phyloP scores from a whole-genome alignment of 1,140 invertebrate genomes.

The Oncopodura yosiiana region DNA sequence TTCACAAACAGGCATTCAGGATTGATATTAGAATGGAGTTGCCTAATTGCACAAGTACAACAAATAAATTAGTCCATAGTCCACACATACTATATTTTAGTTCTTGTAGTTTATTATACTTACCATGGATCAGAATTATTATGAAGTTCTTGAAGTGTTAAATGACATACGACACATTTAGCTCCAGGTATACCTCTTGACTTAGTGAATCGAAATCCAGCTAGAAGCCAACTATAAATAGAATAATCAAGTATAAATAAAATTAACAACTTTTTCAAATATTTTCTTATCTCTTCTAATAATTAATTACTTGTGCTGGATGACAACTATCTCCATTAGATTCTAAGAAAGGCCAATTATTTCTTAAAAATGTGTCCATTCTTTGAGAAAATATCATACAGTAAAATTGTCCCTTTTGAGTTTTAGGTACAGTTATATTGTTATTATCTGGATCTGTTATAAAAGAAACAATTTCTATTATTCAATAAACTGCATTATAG shows the following conservation, averaged over 20 bases:
- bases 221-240: background rate
- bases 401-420: background rate
- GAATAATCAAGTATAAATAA: background rate
- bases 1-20: constrained; percentile 3
- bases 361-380: constrained; percentile 3
- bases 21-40: background rate
- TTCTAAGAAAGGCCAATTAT: constrained; percentile 11
- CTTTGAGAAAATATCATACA: background rate
- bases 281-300: background rate
- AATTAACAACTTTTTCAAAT: background rate
- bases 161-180: background rate
- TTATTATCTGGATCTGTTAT: background rate
- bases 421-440: background rate
- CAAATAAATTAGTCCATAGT: background rate
- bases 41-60: background rate
- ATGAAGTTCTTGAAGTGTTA: background rate
- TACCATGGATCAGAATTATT: constrained; percentile 5
- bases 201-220: background rate
- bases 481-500: background rate
- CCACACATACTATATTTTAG: background rate
- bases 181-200: background rate
- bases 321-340: background rate
- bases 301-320: constrained; percentile 4
- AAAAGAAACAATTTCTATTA: background rate
- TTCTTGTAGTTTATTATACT: background rate